Evolutionary conservation across 2,797 vertebrate genomes (phyloP).

Genomic region (Lepilemur septentrionalis): DNA sequence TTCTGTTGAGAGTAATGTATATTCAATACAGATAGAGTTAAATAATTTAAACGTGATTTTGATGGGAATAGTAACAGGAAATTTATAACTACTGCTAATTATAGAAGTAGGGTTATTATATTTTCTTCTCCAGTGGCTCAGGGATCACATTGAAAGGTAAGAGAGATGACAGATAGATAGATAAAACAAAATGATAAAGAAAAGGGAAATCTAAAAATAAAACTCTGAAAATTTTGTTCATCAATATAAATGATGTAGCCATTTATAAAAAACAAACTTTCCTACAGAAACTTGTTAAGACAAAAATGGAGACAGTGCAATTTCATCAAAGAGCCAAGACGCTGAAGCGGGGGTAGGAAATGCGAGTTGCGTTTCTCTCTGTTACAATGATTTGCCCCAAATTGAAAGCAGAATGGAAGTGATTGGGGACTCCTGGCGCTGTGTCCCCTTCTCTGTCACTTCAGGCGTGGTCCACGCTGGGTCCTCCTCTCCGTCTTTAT

Average conservation of each 20-base stretch:
- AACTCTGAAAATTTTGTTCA: background rate
- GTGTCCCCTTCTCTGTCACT: rapidly evolving
- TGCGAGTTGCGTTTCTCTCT: background rate
- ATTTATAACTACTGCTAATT: conserved; percentile 27
- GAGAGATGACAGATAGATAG: background rate
- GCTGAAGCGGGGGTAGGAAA: rapidly evolving
- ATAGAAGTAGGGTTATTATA: background rate
- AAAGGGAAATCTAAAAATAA: background rate
- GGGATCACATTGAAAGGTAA: background rate
- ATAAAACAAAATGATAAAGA: background rate
- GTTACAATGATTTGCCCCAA: background rate
- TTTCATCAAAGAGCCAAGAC: background rate
- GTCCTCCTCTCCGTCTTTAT: rapidly evolving
- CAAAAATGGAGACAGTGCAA: background rate
- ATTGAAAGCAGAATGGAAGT: rapidly evolving
- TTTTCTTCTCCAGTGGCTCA: background rate
- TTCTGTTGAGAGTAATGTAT: conserved; percentile 11
- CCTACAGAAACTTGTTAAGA: background rate
- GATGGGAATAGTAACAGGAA: conserved; percentile 5
- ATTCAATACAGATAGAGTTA: background rate
- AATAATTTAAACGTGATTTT: conserved; percentile 26
- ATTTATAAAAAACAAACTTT: background rate
- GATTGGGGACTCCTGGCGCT: rapidly evolving
- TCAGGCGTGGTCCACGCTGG: rapidly evolving
- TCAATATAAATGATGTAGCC: background rate